phyloP scores from a whole-genome alignment of 2,113 vertebrate species.

The Chascanopsetta lugubris region DNA sequence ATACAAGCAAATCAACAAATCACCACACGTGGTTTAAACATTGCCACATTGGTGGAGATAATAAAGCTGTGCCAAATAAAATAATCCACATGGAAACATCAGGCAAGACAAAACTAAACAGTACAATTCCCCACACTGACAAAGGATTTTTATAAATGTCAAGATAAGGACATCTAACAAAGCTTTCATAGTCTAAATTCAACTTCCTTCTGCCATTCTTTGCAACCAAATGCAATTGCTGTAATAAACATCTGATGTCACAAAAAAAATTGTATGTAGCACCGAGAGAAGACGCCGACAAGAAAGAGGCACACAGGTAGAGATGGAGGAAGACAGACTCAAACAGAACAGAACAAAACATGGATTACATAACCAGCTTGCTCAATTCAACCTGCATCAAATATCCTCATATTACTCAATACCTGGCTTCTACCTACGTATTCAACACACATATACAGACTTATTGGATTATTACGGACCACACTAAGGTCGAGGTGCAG shows the following conservation, averaged over 20 bases:
- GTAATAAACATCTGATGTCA: background rate
- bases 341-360: slow-evolving; percentile 38
- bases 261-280: background rate
- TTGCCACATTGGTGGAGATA: too few relatives aligned
- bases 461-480: background rate
- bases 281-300: background rate
- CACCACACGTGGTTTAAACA: too few relatives aligned
- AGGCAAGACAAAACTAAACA: background rate
- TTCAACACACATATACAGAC: background rate
- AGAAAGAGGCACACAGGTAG: slow-evolving; percentile 4
- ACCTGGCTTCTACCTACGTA: too few relatives aligned
- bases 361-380: slow-evolving; percentile 67
- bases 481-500: background rate
- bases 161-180: too few relatives aligned
- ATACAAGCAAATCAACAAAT: too few relatives aligned
- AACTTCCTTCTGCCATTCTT: background rate
- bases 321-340: background rate
- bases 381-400: slow-evolving; percentile 29
- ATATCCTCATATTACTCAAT: slow-evolving; percentile 9
- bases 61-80: background rate
- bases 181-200: background rate
- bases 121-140: background rate
- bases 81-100: background rate
- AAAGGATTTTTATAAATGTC: too few relatives aligned
- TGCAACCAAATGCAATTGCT: background rate